Conservation (phyloP, 2,888 invertebrate species). For the Mongoloraphidia duomilia region DNA sequence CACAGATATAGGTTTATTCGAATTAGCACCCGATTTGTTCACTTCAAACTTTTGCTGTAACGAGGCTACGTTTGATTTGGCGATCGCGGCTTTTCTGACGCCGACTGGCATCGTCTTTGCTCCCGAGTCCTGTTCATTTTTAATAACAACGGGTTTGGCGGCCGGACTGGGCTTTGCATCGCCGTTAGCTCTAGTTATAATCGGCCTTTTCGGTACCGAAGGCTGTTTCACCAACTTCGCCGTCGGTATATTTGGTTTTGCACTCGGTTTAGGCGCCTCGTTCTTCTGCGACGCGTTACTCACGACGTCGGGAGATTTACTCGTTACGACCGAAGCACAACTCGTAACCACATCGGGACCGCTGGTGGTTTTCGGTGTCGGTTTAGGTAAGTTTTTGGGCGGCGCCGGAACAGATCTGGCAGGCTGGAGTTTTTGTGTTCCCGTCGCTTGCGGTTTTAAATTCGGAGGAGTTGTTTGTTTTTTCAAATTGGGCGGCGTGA, state of each 20-base stretch:
- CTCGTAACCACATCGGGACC: constrained; percentile 62
- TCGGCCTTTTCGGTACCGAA: constrained; percentile 10
- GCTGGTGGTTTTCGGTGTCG: constrained; percentile 32
- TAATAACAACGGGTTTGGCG: constrained; percentile 11
- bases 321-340: constrained; percentile 39
- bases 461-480: constrained; percentile 29
- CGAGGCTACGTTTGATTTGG: constrained; percentile 56
- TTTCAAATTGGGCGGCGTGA: constrained; percentile 34
- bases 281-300: constrained; percentile 26
- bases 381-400: constrained; percentile 29
- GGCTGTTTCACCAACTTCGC: neutral
- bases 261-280: neutral
- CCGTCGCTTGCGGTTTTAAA: constrained; percentile 5
- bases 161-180: constrained; percentile 14
- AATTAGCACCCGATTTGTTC: constrained; percentile 17
- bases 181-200: constrained; percentile 13
- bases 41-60: constrained; percentile 68
- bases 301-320: constrained; percentile 48
- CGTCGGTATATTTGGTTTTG: neutral
- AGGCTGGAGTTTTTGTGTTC: constrained; percentile 4
- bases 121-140: constrained; percentile 11
- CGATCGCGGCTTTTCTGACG: constrained; percentile 35
- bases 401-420: constrained; percentile 28
- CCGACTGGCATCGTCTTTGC: constrained; percentile 24
- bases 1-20: neutral